Conservation (phyloP, 2,888 invertebrate genomes). For the Eulithis testata region DNA sequence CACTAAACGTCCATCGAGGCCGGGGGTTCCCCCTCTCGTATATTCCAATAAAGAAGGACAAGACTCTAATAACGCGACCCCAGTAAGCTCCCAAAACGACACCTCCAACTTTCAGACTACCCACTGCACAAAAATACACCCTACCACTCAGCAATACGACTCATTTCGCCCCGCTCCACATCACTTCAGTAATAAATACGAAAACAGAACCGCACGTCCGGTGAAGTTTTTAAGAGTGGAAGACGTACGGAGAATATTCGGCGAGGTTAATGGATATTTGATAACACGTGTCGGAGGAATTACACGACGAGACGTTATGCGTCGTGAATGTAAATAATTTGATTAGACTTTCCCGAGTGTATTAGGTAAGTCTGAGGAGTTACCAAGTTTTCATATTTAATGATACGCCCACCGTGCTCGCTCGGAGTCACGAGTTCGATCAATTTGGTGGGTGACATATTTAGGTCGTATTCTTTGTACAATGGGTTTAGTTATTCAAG, state of each 20-base stretch:
- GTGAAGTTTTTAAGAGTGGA: conserved; percentile 68
- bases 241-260: conserved; percentile 66
- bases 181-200: conserved; percentile 63
- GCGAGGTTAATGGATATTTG: conserved; percentile 62
- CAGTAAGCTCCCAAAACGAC: conserved; percentile 74
- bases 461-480: conserved; percentile 18
- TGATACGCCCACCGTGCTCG: conserved; percentile 23
- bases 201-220: conserved; percentile 70
- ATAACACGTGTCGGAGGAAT: conserved; percentile 56
- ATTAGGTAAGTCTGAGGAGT: conserved; percentile 24
- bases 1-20: conserved; percentile 27
- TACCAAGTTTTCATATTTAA: conserved; percentile 30
- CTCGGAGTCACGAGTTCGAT: conserved; percentile 9
- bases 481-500: conserved; percentile 10
- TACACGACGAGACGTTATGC: conserved; percentile 45
- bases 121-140: conserved; percentile 48
- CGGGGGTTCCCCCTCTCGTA: conserved; percentile 60
- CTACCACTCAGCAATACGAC: conserved; percentile 40
- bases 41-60: conserved; percentile 79
- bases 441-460: conserved; percentile 15
- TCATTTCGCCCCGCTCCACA: conserved; percentile 27
- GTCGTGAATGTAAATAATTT: conserved; percentile 62
- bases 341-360: conserved; percentile 40
- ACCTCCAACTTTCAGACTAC: conserved; percentile 61
- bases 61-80: conserved; percentile 75